Evolutionary conservation across 2,888 invertebrate genomes (phyloP).

Genomic region (Pandemis heparana): DNA sequence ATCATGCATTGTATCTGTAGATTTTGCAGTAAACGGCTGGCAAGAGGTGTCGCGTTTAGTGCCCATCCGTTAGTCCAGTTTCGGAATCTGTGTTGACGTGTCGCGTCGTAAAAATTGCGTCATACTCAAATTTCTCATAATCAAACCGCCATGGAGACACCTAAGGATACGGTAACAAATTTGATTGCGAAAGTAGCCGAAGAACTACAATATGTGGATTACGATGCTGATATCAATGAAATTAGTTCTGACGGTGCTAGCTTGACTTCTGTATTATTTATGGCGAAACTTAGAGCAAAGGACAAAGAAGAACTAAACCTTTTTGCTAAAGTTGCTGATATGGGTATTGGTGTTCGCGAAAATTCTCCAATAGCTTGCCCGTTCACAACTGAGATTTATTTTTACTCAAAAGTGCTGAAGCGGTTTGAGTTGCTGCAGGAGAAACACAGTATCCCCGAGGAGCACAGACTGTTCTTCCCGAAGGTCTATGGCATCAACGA

Average conservation of each 20-base stretch:
- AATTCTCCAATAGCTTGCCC: constrained; percentile 49
- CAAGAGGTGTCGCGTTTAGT: no score
- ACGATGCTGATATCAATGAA: constrained; percentile 49
- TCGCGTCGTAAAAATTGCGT: background rate
- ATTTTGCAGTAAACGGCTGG: no score
- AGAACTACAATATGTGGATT: constrained; percentile 48
- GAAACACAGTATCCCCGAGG: constrained; percentile 50
- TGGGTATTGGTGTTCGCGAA: constrained; percentile 51
- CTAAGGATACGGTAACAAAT: constrained; percentile 29
- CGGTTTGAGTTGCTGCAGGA: constrained; percentile 52
- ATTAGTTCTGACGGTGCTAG: constrained; percentile 62
- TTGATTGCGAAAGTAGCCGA: constrained; percentile 52
- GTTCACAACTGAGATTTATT: constrained; percentile 54
- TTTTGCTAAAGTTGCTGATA: constrained; percentile 62
- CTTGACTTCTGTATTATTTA: constrained; percentile 58
- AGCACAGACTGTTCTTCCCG: constrained; percentile 54
- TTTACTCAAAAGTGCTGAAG: constrained; percentile 50
- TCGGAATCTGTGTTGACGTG: background rate
- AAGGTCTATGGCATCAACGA: constrained; percentile 56
- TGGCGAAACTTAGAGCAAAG: constrained; percentile 47
- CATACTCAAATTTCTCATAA: background rate
- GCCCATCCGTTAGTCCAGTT: background rate
- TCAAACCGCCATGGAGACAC: constrained; percentile 12
- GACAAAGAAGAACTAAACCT: constrained; percentile 52
- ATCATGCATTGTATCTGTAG: no score